Percentiles rank a stretch among this genome's conserved stretches.
These are phyloP conservation scores for Cygnus buccinator DNA, from an alignment of 2,113 vertebrate genomes.

Conservation along the genomic window DNA sequence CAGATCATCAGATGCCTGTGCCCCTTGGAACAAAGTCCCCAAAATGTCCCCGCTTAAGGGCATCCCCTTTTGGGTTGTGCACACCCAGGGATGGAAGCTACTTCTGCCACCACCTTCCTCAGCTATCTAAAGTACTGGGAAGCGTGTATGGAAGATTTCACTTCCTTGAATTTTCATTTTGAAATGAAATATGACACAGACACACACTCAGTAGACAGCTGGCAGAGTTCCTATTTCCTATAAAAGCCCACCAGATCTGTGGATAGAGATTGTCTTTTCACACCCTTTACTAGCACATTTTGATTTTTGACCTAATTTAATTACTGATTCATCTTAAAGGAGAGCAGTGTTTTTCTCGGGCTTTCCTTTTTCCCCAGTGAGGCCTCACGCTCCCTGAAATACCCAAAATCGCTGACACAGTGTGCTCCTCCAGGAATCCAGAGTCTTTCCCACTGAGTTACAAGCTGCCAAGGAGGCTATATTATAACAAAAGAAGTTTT, in stretches of 20 bases:
- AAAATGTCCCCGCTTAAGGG: rapidly evolving
- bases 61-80: rapidly evolving
- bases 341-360: not conserved
- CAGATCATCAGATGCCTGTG: rapidly evolving
- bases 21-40: not conserved
- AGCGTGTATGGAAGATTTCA: rapidly evolving
- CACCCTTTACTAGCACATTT: not conserved
- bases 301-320: not conserved
- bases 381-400: slow-evolving; percentile 42
- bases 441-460: slow-evolving; percentile 50
- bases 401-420: slow-evolving; percentile 64
- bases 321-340: not conserved
- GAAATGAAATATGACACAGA: not conserved
- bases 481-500: slow-evolving; percentile 59
- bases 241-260: not conserved
- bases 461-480: slow-evolving; percentile 53
- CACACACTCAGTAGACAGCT: not conserved
- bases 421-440: slow-evolving; percentile 59
- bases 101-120: not conserved
- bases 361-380: slow-evolving; percentile 40
- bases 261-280: rapidly evolving
- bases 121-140: not conserved
- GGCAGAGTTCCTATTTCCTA: not conserved
- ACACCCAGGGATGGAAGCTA: not conserved
- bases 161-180: not conserved